Evolutionary conservation across 1,140 invertebrate genomes (phyloP), one percentile per base, ranked within the genome.

Genomic region (Manduca sexta): DNA sequence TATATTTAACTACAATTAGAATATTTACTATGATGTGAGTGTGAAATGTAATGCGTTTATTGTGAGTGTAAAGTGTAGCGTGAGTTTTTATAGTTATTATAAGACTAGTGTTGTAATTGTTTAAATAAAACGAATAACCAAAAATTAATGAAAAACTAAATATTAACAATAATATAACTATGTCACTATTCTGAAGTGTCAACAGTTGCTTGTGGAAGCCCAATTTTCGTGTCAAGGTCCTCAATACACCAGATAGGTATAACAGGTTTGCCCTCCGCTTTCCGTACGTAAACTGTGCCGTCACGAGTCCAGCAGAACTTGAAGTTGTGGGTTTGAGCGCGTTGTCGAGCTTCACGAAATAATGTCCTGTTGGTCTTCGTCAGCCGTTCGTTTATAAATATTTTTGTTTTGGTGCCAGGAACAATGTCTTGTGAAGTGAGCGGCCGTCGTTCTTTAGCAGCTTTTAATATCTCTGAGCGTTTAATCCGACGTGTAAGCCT

Each of bases 361-460:
- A 47, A 31, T 5, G 11, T 11, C 21, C 18, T 26, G 12, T 40
- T 47, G 3, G 11, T 29, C 30, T 12, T 29, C 3, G 45, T 39
- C 3, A 47, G 35, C 8, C 35, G 18, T 16, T 47, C 45, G 15
- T 47, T 47, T 13, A 40, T 31, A 15, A 14, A 47, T 4, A 41
- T 30, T 13, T 8, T n/a, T 1, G 18, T n/a, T n/a, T 17, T 2
- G 3, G 12, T 15, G 3, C 18, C 18, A 7, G 13, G n/a, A 10
- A 29, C 12, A 4, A 29, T 12, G 26, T 42, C 40, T 1, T 30
- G 17, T 5, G 40, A 30, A 7, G 11, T 42, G 26, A 42, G 40
- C 8, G 38, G 15, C 2, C 38, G 38, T 40, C 38, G n/a, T 11
- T 17, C 8, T 40, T 21, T 40, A 15, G 38, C 15, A 21, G 38